Evolutionary conservation across 1,140 invertebrate genomes (phyloP), one percentile per base, ranked within the genome.

Genomic region (Bactericera cockerelli): DNA sequence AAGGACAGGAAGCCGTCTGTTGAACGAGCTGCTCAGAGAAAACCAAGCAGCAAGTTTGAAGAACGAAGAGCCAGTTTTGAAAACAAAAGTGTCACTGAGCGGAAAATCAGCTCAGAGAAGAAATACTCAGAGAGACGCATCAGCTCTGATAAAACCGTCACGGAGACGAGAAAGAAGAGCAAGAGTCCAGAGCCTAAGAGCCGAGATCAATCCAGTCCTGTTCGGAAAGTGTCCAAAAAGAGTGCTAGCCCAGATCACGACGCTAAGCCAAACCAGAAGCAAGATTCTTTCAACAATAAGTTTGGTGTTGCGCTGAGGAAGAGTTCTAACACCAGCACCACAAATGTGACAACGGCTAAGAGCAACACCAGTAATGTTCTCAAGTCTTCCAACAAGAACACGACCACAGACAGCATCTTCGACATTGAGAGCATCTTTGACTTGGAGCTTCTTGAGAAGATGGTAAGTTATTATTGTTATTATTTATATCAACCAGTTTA

Each of bases 361-460:
- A 31, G 22, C 55, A 13, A 63, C 49, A 21, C 53, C n/a, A 31
- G 28, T 13, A 31, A 4, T 4, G 42, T 49, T 4, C 42, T 6
- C 8, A 49, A 49, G 22, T 49, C 42, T 4, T 10, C 6, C 4
- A n/a, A 6, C n/a, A 69, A 33, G 63, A 65, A 31, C 72, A 76
- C 16, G 63, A 66, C 22, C 63, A n/a, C n/a, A n/a, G 66, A 36
- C 72, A 76, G 57, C 70, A 72, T 61, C 71, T 61, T 70, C 21
- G 73, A 79, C 59, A 79, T 86, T 59, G 83, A 86, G 67, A 78
- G 82, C 61, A 83, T 86, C 60, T 81, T 78, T 61, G 82, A 85
- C 63, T 65, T 86, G 58, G 73, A 77, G 65, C 68, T 82, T 59
- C 71, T 87, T 49, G 83, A 86, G 70, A 73, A 76, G 72, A 76